Percentiles rank a stretch among this genome's conserved stretches.
Evolutionary conservation across 2,888 invertebrate genomes (phyloP).

Genomic region (Eilema caniola): DNA sequence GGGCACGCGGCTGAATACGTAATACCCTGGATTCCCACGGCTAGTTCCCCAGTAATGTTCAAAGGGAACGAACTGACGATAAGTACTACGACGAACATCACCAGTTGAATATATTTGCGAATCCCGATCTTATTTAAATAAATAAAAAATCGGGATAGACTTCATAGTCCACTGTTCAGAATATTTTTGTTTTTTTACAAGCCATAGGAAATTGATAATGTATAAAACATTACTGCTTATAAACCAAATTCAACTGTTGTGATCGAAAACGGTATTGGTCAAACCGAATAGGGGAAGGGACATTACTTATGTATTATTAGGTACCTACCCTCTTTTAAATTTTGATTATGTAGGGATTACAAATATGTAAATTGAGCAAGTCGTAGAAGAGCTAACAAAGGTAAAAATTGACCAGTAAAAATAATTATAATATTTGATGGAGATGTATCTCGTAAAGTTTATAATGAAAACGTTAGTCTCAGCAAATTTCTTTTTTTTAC

Average conservation of each 20-base stretch:
- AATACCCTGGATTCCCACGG: conserved; percentile 51
- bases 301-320: conserved; percentile 22
- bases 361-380: conserved; percentile 1
- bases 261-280: conserved; percentile 20
- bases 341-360: conserved; percentile 15
- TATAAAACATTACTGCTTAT: background rate
- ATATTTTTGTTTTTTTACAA: background rate
- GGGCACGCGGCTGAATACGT: conserved; percentile 55
- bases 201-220: background rate
- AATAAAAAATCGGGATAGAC: background rate
- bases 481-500: no score
- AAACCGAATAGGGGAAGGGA: conserved; percentile 22
- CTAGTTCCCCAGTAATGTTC: conserved; percentile 34
- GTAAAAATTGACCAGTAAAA: conserved; percentile 7
- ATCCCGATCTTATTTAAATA: background rate
- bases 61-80: conserved; percentile 26
- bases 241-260: conserved; percentile 13
- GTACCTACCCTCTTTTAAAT: conserved; percentile 17
- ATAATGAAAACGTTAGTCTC: background rate
- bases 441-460: background rate
- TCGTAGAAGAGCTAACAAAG: background rate
- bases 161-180: background rate
- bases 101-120: conserved; percentile 1
- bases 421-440: background rate
- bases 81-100: conserved; percentile 6